Evolutionary conservation across 2,888 invertebrate species (phyloP).

Genomic region (Thera obeliscata): DNA sequence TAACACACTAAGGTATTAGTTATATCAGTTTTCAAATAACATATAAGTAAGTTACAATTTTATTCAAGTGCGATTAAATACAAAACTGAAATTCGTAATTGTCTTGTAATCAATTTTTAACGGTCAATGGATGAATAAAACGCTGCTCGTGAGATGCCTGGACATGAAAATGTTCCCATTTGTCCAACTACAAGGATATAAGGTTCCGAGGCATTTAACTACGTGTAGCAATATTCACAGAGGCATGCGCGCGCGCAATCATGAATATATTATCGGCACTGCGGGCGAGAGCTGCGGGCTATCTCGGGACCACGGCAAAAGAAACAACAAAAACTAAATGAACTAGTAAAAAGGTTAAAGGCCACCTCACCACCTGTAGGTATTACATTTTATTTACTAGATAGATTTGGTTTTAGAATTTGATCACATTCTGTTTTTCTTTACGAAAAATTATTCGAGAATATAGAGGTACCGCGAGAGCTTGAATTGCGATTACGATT

Average conservation of each 20-base stretch:
- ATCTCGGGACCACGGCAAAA: neutral
- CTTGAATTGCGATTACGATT: no score
- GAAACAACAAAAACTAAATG: neutral
- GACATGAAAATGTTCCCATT: constrained; percentile 1
- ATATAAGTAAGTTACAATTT: no score
- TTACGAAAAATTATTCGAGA: no score
- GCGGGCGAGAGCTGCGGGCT: constrained; percentile 14
- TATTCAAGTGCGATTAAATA: no score
- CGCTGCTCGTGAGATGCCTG: neutral
- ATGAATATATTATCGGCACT: constrained; percentile 34
- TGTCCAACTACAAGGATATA: constrained; percentile 9
- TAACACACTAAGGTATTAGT: no score
- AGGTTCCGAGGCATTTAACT: constrained; percentile 13
- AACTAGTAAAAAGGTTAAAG: neutral
- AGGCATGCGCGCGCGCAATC: constrained; percentile 26
- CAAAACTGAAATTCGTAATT: no score
- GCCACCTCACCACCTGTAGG: neutral
- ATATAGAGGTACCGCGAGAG: no score
- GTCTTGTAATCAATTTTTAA: neutral
- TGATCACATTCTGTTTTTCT: no score
- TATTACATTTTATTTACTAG: no score
- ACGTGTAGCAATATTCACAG: constrained; percentile 16
- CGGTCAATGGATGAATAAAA: neutral
- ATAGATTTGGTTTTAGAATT: no score
- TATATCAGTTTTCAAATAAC: no score